phyloP scores from a whole-genome alignment of 2,113 vertebrate species.

The Turdus rufiventris region DNA sequence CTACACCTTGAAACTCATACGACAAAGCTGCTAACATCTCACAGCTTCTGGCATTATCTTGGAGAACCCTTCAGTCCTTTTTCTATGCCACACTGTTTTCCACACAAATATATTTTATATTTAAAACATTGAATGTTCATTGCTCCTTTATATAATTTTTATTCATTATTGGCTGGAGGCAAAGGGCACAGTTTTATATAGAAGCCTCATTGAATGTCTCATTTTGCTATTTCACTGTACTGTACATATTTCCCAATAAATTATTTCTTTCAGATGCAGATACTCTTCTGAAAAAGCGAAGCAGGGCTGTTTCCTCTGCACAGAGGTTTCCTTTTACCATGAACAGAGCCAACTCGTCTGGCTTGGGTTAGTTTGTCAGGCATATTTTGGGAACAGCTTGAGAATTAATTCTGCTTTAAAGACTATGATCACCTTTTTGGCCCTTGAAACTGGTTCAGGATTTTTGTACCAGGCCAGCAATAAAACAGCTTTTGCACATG shows the following conservation, averaged over 20 bases:
- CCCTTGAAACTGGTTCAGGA: not conserved
- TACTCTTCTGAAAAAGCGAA: constrained; percentile 61
- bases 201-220: constrained; percentile 62
- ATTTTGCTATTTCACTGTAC: constrained; percentile 73
- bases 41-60: constrained; percentile 63
- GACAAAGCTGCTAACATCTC: constrained; percentile 56
- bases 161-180: constrained; percentile 48
- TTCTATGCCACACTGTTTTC: constrained; percentile 71
- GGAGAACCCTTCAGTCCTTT: constrained; percentile 59
- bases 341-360: not conserved
- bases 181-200: constrained; percentile 61
- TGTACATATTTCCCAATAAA: constrained; percentile 65
- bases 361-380: constrained; percentile 18
- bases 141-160: constrained; percentile 55
- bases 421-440: not conserved
- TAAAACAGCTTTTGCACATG: not conserved
- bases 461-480: not conserved
- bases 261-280: constrained; percentile 72
- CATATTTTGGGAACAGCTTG: not conserved
- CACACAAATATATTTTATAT: constrained; percentile 69
- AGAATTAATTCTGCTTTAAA: constrained; percentile 33
- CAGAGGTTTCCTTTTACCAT: not conserved
- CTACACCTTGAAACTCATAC: constrained; percentile 62
- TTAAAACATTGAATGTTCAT: constrained; percentile 64
- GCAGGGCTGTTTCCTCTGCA: constrained; percentile 24